A percentile compares a stretch with the other conserved stretches of the same genome.
phyloP scores from a whole-genome alignment of 2,888 invertebrate genomes.

The Chloromyia formosa region DNA sequence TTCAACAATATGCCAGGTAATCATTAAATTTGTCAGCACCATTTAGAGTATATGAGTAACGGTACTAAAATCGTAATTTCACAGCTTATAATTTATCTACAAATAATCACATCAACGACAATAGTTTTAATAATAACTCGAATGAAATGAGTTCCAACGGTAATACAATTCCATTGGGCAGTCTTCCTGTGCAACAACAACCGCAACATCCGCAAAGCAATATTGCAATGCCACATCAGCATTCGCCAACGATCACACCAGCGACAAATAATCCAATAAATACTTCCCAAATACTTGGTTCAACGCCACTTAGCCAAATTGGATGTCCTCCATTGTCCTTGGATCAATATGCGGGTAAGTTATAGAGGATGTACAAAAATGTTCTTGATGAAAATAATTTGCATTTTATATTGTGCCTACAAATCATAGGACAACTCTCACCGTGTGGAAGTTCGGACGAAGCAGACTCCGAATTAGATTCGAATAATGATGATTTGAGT shows the following conservation, averaged over 20 bases:
- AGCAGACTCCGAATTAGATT: constrained; percentile 67
- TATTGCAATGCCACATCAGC: constrained; percentile 20
- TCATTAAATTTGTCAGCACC: too few relatives aligned
- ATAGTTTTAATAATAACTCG: constrained; percentile 48
- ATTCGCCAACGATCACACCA: constrained; percentile 39
- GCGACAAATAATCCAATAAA: constrained; percentile 39
- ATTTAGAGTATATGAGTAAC: not conserved
- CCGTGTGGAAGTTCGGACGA: constrained; percentile 64
- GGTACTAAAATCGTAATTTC: not conserved
- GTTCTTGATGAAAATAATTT: too few relatives aligned
- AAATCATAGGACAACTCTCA: constrained; percentile 64
- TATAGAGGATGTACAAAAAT: not conserved
- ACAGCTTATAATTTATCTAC: constrained; percentile 41
- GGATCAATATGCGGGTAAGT: constrained; percentile 66
- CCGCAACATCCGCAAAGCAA: constrained; percentile 20
- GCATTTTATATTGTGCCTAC: not conserved
- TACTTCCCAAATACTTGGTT: constrained; percentile 75
- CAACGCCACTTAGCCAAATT: constrained; percentile 87
- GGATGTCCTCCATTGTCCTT: constrained; percentile 69
- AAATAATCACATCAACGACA: constrained; percentile 46
- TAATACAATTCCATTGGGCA: constrained; percentile 43
- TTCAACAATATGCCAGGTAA: constrained; percentile 50
- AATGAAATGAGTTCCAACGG: constrained; percentile 47
- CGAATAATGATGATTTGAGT: constrained; percentile 69
- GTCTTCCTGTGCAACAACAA: constrained; percentile 41